A percentile compares a stretch with the other conserved stretches of the same genome.
Conservation (phyloP, 2,113 vertebrate genomes). For the Plotosus lineatus region DNA sequence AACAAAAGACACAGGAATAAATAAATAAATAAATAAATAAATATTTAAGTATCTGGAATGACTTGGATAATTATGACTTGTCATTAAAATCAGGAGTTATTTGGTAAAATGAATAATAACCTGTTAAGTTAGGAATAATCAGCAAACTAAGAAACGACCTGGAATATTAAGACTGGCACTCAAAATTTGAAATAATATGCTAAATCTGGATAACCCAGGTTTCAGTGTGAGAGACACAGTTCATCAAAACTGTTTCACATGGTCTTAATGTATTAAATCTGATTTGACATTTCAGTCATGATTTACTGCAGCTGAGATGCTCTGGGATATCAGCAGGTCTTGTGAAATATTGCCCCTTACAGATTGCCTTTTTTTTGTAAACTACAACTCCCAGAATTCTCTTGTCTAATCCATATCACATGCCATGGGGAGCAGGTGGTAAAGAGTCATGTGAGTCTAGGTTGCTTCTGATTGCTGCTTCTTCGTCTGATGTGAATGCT, state of each 20-base stretch:
- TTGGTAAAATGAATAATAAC: too few relatives aligned
- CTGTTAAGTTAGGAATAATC: not conserved
- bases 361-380: not conserved
- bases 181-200: too few relatives aligned
- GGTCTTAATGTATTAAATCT: not conserved
- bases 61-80: not conserved
- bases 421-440: slow-evolving; percentile 70
- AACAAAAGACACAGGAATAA: too few relatives aligned
- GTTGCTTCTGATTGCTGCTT: slow-evolving; percentile 61
- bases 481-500: slow-evolving; percentile 65
- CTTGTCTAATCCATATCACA: slow-evolving; percentile 58
- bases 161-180: too few relatives aligned
- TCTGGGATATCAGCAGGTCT: not conserved
- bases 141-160: not conserved
- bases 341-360: not conserved
- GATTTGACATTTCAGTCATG: not conserved
- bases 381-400: slow-evolving; percentile 71
- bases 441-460: slow-evolving; percentile 66
- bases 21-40: too few relatives aligned
- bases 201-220: not conserved
- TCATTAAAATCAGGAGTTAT: too few relatives aligned
- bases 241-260: not conserved
- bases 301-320: not conserved
- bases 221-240: not conserved
- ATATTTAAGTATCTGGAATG: not conserved